Base-by-base conservation (phyloP, 2,113 vertebrate species). In the Rhipidura dahli region DNA sequence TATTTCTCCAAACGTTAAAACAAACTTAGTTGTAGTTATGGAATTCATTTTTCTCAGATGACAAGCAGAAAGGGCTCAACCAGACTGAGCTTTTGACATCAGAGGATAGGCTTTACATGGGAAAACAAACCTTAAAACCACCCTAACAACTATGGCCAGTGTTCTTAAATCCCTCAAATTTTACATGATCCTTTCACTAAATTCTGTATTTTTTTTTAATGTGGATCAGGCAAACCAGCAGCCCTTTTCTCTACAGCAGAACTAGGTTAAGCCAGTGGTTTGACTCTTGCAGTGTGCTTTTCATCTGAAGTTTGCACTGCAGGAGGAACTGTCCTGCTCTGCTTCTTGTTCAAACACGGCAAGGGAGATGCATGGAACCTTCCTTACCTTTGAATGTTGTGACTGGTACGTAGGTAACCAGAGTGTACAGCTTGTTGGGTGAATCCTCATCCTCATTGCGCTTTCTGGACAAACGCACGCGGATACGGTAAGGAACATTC, bases 401-500 rank as follows among this genome's bases (percentile, higher is more conserved):
- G 93, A 99, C 99, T 70, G 99, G 99, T 83, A 99, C 99, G 0
- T 99, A 99, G 53, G 99, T 99, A 63, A 99, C 99, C 97, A 99
- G 96, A 3, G 99, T 99, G 93, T 99, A 99, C 0, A 99, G 98
- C 87, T 99, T 99, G 98, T 99, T 99, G n/a, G 99, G 99, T 1
- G 99, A 99, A 82, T 99, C 99, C 94, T 99, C 99, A n/a, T 99
- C 99, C 93, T 99, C 99, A 1, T 99, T 99, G 49, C 99, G 98
- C 89, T 99, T 99, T 95, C 99, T 98, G 96, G 99, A 99, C 94
- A 99, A 98, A 13, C 99, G 99, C 16, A 99, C 99, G 7, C 99
- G 98, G 83, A 99, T 98, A 23, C 99, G 99, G 90, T 99, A 99
- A 23, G 99, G 99, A 90, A 99, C 99, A 2, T 99, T 99, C 98